Base-by-base conservation (phyloP, 2,113 vertebrate genomes). In the Limanda limanda region DNA sequence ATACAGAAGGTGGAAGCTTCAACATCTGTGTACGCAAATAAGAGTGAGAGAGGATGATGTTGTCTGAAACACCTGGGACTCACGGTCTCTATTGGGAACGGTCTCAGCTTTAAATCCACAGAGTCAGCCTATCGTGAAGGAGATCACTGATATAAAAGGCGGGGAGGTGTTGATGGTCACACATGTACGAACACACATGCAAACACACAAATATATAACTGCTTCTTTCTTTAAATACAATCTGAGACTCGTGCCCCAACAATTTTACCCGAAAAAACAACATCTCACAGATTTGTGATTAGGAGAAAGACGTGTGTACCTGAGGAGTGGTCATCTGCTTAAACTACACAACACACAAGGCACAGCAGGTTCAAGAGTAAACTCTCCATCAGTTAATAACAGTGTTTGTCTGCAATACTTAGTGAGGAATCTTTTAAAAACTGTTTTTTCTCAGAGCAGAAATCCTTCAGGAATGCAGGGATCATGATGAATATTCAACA, bases 1-100 rank as follows among this genome's bases (percentile, higher is more conserved):
- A 82, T 61, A 82, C 74, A 74, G 74, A 83, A 72, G 81, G 84
- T 89, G 90, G 81, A 90, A 90, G 89, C 83, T 86, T 76, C 51
- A 86, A 91, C 89, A 92, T 90, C 91, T 92, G 91, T 68, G 79
- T 86, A 94, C 27, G 91, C 89, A 94, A 93, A 93, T 92, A 65
- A 81, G 63, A 66, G n/a, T 6, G 74, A 90, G 74, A 88, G 47
- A 48, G 52, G 56, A 40, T 47, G 1, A 14, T 74, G 64, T 54
- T 57, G 60, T 67, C 65, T 75, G 69, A 88, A 73, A 78, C 91
- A 92, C 83, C 92, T 93, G 92, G 86, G 76, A 67, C 74, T 74
- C 10, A 23, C 10, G 56, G 78, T 81, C 82, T 65, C 71, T 88
- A 71, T 77, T 81, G 83, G 76, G 81, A 87, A 75, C 71, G 58